phyloP scores from a whole-genome alignment of 2,113 vertebrate species.

The Toxotes chatareus region DNA sequence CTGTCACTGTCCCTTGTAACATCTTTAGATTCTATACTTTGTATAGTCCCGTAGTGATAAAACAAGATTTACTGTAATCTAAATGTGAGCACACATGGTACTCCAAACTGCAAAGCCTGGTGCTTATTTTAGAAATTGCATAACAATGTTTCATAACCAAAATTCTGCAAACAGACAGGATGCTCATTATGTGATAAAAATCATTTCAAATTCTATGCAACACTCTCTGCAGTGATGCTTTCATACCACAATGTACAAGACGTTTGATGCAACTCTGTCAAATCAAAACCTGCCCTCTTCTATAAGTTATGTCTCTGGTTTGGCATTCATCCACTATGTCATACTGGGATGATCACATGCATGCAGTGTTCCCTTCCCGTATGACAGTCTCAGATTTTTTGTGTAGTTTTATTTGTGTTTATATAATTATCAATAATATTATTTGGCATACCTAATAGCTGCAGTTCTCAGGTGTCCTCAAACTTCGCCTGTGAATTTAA shows the following conservation, averaged over 20 bases:
- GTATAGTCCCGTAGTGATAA: background rate
- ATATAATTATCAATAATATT: background rate
- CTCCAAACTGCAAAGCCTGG: constrained; percentile 37
- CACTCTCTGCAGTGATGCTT: constrained; percentile 2
- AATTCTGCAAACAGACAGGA: constrained; percentile 51
- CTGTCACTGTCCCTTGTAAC: background rate
- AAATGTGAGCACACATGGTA: constrained; percentile 35
- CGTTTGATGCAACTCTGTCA: background rate
- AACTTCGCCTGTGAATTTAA: background rate
- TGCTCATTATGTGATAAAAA: constrained; percentile 55
- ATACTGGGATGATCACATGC: background rate
- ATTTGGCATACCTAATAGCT: background rate
- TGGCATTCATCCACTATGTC: background rate
- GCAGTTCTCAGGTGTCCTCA: background rate
- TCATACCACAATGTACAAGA: background rate
- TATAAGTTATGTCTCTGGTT: background rate
- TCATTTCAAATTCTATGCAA: constrained; percentile 25
- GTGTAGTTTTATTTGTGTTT: background rate
- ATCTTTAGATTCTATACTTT: background rate
- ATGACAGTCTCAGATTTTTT: background rate
- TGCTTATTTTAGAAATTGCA: constrained; percentile 77
- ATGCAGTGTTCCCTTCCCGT: background rate
- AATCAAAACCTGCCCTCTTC: background rate
- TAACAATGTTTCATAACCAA: constrained; percentile 80
- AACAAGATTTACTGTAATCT: constrained; percentile 26